Evolutionary conservation across 2,113 vertebrate species (phyloP), one percentile per base, ranked within the genome.

Genomic region (Ochotona princeps): DNA sequence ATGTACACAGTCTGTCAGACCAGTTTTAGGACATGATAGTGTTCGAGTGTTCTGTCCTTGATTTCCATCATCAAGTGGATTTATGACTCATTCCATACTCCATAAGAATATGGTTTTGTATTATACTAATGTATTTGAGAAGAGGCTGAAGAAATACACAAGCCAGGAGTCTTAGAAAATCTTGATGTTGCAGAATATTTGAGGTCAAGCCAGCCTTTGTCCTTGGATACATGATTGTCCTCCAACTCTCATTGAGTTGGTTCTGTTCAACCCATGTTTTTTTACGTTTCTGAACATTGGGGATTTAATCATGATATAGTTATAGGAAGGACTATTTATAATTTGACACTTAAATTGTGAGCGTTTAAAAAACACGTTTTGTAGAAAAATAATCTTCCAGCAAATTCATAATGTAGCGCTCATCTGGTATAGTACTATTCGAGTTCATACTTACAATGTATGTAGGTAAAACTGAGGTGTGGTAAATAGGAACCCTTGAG

Each of bases 31-130:
- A 72, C n/a, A 70, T 61, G 21, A 13, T 82, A 75, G 30, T 38
- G 21, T 83, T 70, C 32, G 15, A 75, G 83, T 72, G 83, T 25
- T 63, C 25, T 78, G 18, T 74, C 61, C 51, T 86, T 76, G 54
- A 75, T 63, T 93, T 83, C 74, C 32, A 28, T 92, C 7, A 32
- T 83, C 51, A 73, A 63, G 25, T 81, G 30, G 54, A 38, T 88
- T 94, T 92, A 93, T 21, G 54, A 65, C 26, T 93, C 66, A 94
- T 93, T 96, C 87, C 54, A 47, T 84, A 49, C 47, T 89, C 85
- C 84, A 49, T 93, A 67, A 75, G 67, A 28, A 78, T 20, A 87
- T 60, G 82, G 79, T 32, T 90, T 28, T 75, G n/a, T 86, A 14
- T 60, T 67, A n/a, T 66, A 67, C 49, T 81, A 26, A 7, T 47